phyloP scores from a whole-genome alignment of 2,888 invertebrate genomes.

The Uloborus plumipes region DNA sequence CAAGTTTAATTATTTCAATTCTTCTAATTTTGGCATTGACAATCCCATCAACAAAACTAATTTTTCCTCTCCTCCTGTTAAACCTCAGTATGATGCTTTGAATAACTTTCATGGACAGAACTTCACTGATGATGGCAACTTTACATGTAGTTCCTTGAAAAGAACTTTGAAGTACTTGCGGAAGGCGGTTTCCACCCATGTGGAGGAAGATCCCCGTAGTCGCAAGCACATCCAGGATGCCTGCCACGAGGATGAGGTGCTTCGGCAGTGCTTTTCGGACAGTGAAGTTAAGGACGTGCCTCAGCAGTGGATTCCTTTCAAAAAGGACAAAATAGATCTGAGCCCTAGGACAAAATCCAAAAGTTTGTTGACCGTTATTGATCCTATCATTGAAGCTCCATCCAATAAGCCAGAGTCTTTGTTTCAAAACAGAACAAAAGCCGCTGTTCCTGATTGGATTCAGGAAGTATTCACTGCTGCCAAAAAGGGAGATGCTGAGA shows the following conservation, averaged over 20 bases:
- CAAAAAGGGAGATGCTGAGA: constrained; percentile 69
- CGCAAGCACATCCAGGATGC: constrained; percentile 24
- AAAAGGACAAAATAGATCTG: constrained; percentile 38
- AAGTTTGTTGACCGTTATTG: constrained; percentile 35
- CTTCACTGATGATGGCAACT: constrained; percentile 36
- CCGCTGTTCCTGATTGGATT: constrained; percentile 71
- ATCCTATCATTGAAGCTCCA: constrained; percentile 3
- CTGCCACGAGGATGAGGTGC: constrained; percentile 41
- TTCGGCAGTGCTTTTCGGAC: constrained; percentile 63
- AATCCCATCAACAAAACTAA: too few relatives aligned
- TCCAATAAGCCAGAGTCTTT: constrained; percentile 30
- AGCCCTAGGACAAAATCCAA: constrained; percentile 41
- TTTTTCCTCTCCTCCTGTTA: constrained; percentile 1
- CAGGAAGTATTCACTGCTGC: constrained; percentile 71
- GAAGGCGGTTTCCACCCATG: constrained; percentile 55
- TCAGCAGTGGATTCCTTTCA: constrained; percentile 35
- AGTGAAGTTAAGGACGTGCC: constrained; percentile 59
- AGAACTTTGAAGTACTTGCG: constrained; percentile 57
- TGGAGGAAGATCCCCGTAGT: constrained; percentile 37
- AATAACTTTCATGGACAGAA: constrained; percentile 22
- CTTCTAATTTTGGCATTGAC: too few relatives aligned
- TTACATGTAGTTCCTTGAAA: constrained; percentile 59
- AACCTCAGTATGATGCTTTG: constrained; percentile 30
- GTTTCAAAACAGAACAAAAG: constrained; percentile 34
- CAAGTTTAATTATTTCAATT: constrained; percentile 5